Conservation (phyloP, 2,888 invertebrate genomes). For the Aporophyla lueneburgensis region DNA sequence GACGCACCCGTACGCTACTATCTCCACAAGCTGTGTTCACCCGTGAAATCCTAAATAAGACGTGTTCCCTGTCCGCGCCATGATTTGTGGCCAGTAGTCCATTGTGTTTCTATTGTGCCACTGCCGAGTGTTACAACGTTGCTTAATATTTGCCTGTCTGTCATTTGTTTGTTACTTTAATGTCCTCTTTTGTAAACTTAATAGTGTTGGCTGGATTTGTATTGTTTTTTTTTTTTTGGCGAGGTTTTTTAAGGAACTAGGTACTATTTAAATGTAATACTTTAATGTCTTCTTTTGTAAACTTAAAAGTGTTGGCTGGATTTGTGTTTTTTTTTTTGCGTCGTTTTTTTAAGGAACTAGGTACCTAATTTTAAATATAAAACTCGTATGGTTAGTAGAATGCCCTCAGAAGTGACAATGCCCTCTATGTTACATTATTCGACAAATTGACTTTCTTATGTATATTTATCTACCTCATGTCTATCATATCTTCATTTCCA, state of each 20-base stretch:
- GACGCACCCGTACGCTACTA: background rate
- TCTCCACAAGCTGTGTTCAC: constrained; percentile 28
- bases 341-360: too few relatives aligned
- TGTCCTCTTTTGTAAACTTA: constrained; percentile 51
- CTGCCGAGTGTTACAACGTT: constrained; percentile 61
- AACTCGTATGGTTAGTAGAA: too few relatives aligned
- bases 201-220: constrained; percentile 23
- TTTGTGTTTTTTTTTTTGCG: too few relatives aligned
- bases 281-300: too few relatives aligned
- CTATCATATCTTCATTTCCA: too few relatives aligned
- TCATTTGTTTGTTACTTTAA: constrained; percentile 59
- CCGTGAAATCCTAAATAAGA: constrained; percentile 76
- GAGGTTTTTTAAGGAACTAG: background rate
- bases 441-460: too few relatives aligned
- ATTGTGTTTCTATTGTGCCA: constrained; percentile 59
- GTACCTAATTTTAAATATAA: too few relatives aligned
- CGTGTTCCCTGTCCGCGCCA: constrained; percentile 59
- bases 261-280: background rate
- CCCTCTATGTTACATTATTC: too few relatives aligned
- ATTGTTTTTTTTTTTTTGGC: background rate
- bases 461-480: too few relatives aligned
- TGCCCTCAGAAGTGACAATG: too few relatives aligned
- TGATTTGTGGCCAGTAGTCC: constrained; percentile 79
- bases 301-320: too few relatives aligned
- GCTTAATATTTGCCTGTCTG: constrained; percentile 55